Percentiles rank a stretch among this genome's conserved stretches.
Conservation (phyloP, 2,888 invertebrate species). For the Hemistola chrysoprasaria region DNA sequence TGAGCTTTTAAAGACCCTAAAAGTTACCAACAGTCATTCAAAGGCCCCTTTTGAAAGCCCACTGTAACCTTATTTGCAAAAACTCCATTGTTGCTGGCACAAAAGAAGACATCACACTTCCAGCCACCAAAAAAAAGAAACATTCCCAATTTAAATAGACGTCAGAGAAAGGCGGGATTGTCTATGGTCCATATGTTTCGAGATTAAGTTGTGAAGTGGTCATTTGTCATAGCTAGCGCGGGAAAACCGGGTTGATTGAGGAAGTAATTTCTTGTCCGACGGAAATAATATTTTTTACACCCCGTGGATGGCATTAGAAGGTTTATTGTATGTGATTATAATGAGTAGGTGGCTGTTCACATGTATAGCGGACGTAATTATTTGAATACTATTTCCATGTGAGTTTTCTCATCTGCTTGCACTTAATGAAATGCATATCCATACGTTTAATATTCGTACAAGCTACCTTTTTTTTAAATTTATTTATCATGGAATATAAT, state of each 20-base stretch:
- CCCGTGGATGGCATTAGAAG: slow-evolving; percentile 66
- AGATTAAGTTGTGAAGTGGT: slow-evolving; percentile 73
- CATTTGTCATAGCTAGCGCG: slow-evolving; percentile 71
- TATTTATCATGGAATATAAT: too few relatives aligned
- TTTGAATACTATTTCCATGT: slow-evolving; percentile 21
- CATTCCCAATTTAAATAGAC: slow-evolving; percentile 60
- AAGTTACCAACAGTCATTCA: slow-evolving; percentile 62
- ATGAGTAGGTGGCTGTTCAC: slow-evolving; percentile 29
- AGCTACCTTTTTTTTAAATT: too few relatives aligned
- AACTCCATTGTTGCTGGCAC: slow-evolving; percentile 68
- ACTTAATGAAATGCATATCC: too few relatives aligned
- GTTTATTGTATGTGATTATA: slow-evolving; percentile 56
- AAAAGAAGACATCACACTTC: slow-evolving; percentile 75
- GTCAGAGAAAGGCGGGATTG: slow-evolving; percentile 51
- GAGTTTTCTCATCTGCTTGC: too few relatives aligned
- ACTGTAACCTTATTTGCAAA: slow-evolving; percentile 71
- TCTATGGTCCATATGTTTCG: slow-evolving; percentile 74
- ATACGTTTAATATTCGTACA: too few relatives aligned
- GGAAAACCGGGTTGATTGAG: slow-evolving; percentile 68
- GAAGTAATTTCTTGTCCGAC: slow-evolving; percentile 77
- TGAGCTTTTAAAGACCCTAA: slow-evolving; percentile 60
- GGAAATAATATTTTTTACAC: slow-evolving; percentile 76
- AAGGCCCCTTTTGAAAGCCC: slow-evolving; percentile 49
- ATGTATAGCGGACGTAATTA: slow-evolving; percentile 25
- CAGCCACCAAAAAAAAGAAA: slow-evolving; percentile 45